These are phyloP conservation scores for Solen grandis DNA, from an alignment of 1,140 invertebrate genomes.

Conservation along the genomic window DNA sequence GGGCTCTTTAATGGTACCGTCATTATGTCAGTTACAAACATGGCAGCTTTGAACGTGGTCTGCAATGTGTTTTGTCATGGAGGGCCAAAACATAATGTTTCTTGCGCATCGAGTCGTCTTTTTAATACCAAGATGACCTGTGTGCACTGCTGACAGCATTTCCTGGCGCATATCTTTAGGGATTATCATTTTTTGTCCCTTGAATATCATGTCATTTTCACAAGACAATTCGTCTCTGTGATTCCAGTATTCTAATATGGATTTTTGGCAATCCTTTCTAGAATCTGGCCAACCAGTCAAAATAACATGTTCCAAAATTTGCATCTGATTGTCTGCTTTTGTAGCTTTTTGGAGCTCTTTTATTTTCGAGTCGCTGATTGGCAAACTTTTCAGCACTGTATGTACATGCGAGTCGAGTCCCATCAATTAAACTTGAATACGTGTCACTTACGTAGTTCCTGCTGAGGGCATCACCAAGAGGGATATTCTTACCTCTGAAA, in stretches of 20 bases:
- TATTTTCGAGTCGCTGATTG: too few relatives aligned
- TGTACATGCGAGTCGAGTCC: too few relatives aligned
- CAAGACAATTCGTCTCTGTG: background rate
- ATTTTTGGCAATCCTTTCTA: too few relatives aligned
- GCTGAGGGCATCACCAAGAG: constrained; percentile 10
- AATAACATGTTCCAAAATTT: too few relatives aligned
- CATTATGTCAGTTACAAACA: too few relatives aligned
- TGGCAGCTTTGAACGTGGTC: background rate
- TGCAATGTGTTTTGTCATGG: background rate
- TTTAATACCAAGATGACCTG: background rate
- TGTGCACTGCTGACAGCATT: background rate
- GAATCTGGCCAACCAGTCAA: too few relatives aligned
- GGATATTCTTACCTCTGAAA: constrained; percentile 16
- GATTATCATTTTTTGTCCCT: background rate
- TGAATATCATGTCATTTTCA: background rate
- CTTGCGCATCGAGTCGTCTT: background rate
- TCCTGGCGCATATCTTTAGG: background rate
- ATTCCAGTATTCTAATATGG: background rate
- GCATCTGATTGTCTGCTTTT: too few relatives aligned
- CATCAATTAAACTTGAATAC: constrained; percentile 7
- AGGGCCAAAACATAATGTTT: background rate
- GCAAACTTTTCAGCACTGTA: too few relatives aligned
- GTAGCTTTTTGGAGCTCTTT: too few relatives aligned
- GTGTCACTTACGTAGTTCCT: constrained; percentile 24
- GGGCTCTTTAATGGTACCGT: too few relatives aligned